Evolutionary conservation across 2,888 invertebrate genomes (phyloP).

Genomic region (Suillia variegata): DNA sequence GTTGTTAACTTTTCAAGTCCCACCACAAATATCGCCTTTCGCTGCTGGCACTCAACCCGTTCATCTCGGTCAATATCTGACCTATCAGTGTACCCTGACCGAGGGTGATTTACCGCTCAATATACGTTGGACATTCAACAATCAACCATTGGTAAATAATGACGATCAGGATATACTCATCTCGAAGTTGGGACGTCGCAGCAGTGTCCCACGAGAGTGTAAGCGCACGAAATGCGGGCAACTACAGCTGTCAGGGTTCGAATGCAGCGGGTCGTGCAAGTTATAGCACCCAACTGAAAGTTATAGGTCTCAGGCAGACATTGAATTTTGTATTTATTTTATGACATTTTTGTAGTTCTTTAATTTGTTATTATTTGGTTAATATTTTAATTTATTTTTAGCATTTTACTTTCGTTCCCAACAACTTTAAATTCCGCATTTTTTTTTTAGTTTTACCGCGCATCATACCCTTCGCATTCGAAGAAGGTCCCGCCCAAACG

Average conservation of each 20-base stretch:
- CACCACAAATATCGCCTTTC: constrained; percentile 64
- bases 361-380: constrained; percentile 17
- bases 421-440: too few relatives aligned
- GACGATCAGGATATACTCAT: constrained; percentile 63
- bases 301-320: constrained; percentile 70
- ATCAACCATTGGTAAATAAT: constrained; percentile 53
- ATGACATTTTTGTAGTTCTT: too few relatives aligned
- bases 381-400: constrained; percentile 17
- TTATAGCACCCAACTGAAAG: constrained; percentile 72
- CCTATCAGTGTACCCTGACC: constrained; percentile 68
- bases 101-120: constrained; percentile 72
- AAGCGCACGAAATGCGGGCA: constrained; percentile 72
- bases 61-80: constrained; percentile 67
- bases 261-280: constrained; percentile 74
- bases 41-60: constrained; percentile 68
- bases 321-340: too few relatives aligned
- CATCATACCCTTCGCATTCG: constrained; percentile 82
- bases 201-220: constrained; percentile 75
- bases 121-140: constrained; percentile 68
- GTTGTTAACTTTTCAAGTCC: constrained; percentile 40
- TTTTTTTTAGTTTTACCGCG: constrained; percentile 77
- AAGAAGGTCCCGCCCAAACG: constrained; percentile 74
- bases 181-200: constrained; percentile 69
- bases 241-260: constrained; percentile 75
- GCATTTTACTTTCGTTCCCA: too few relatives aligned